Base-by-base conservation (phyloP, 2,797 vertebrate species). In the Enteromius trimaculatus region DNA sequence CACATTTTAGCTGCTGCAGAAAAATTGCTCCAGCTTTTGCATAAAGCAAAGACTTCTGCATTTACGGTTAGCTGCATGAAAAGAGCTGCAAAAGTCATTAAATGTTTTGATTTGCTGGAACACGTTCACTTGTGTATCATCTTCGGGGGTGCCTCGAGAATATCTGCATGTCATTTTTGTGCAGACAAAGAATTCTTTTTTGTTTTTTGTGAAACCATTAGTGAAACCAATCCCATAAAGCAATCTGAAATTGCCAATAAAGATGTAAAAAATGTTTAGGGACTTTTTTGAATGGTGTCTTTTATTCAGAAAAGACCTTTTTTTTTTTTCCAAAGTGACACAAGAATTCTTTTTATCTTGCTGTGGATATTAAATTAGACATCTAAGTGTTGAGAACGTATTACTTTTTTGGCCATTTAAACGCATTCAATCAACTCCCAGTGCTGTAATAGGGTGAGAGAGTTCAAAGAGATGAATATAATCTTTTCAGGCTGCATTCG, bases 401-500 rank as follows among this genome's bases (percentile, higher is more conserved):
- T 76, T 42, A 26, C n/a, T 60, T 76, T 76, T 66, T 65, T 44
- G 39, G 26, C n/a, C 14, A 23, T 77, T 77, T 72, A 31, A 71
- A 53, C 19, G 7, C 26, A 19, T 72, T 21, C 26, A 51, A 6
- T 72, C 17, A 51, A 13, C 77, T 10, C 34, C 77, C 62, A 34
- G 26, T 49, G 51, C 10, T 64, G n/a, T 80, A 72, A 74, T 64
- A 26, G 70, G 64, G 68, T 69, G 51, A 85, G 53, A 16, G 55
- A 80, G 80, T 87, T 82, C 80, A 88, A 34, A 70, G 53, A 77
- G 71, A 74, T 68, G 80, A 77, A 87, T 83, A 58, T 29, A 58
- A 79, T 86, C 72, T 65, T 62, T 71, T n/a, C 47, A 80, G 79
- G 65, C 80, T 76, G 60, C 84, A 86, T 53, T 83, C 9, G 23